These are phyloP conservation scores for Dendrophyllia cribrosa DNA, from an alignment of 64 coral and sea anemone species.

Conservation along the genomic window DNA sequence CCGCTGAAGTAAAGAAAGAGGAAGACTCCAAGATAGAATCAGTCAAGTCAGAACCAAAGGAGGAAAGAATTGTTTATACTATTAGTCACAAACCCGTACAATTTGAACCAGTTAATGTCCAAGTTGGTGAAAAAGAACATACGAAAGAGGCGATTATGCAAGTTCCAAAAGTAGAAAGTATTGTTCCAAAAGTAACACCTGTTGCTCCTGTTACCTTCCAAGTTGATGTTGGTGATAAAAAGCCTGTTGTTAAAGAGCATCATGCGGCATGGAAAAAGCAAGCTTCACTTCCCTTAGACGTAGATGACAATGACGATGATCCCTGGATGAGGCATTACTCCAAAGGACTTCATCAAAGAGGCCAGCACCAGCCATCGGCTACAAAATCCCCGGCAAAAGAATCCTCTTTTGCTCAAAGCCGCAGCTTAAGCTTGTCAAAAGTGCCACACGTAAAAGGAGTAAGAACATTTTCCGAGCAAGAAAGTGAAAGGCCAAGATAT, in stretches of 20 bases:
- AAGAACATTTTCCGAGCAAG: background rate
- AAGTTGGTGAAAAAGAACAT: background rate
- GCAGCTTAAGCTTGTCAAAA: conserved; percentile 16
- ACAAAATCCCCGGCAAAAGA: conserved; percentile 7
- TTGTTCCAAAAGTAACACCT: background rate
- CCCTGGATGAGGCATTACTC: conserved; percentile 54
- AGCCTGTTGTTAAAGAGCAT: background rate
- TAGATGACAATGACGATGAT: conserved; percentile 1
- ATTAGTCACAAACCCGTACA: background rate
- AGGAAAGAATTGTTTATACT: background rate
- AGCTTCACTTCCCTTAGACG: conserved; percentile 6
- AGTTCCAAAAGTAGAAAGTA: too few species aligned
- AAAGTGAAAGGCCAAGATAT: conserved; percentile 8
- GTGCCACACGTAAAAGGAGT: conserved; percentile 36
- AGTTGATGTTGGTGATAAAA: background rate
- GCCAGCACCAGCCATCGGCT: background rate
- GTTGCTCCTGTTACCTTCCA: background rate
- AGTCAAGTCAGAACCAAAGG: background rate
- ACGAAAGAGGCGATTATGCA: too few species aligned
- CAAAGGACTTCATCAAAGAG: conserved; percentile 35
- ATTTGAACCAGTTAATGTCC: background rate
- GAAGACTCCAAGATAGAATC: background rate
- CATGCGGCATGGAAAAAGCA: background rate
- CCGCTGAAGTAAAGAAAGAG: background rate
- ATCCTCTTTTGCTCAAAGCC: background rate